These are phyloP conservation scores for Thymelicus sylvestris DNA, from an alignment of 2,888 invertebrate species.

Conservation along the genomic window DNA sequence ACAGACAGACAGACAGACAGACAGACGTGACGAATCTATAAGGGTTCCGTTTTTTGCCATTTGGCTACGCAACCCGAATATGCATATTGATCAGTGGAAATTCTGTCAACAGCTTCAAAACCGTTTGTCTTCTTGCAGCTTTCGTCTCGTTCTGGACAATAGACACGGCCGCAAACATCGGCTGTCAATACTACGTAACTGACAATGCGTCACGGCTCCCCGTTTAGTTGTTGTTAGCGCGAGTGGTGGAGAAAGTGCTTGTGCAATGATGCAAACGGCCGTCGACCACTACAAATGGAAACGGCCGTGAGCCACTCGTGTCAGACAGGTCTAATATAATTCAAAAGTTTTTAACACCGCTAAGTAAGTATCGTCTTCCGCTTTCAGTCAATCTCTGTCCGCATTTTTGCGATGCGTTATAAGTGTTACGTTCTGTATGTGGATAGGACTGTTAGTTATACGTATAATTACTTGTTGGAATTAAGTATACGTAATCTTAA, in stretches of 20 bases:
- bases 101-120: conserved; percentile 1
- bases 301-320: conserved; percentile 21
- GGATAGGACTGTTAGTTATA: background rate
- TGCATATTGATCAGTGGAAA: background rate
- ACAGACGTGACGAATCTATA: too few relatives aligned
- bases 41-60: too few relatives aligned
- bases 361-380: background rate
- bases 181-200: conserved; percentile 52
- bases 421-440: conserved; percentile 1
- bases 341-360: background rate
- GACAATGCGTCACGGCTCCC: conserved; percentile 50
- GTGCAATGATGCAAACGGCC: conserved; percentile 69
- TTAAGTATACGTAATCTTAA: too few relatives aligned
- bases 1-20: too few relatives aligned
- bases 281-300: conserved; percentile 51
- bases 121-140: conserved; percentile 17
- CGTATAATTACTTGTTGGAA: too few relatives aligned
- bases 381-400: conserved; percentile 2
- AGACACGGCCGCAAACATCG: conserved; percentile 19
- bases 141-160: conserved; percentile 27
- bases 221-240: conserved; percentile 54
- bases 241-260: conserved; percentile 76
- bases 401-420: conserved; percentile 5
- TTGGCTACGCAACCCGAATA: too few relatives aligned
- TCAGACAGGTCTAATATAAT: conserved; percentile 20